Conservation (phyloP, 2,113 vertebrate species). For the Cairina moschata region DNA sequence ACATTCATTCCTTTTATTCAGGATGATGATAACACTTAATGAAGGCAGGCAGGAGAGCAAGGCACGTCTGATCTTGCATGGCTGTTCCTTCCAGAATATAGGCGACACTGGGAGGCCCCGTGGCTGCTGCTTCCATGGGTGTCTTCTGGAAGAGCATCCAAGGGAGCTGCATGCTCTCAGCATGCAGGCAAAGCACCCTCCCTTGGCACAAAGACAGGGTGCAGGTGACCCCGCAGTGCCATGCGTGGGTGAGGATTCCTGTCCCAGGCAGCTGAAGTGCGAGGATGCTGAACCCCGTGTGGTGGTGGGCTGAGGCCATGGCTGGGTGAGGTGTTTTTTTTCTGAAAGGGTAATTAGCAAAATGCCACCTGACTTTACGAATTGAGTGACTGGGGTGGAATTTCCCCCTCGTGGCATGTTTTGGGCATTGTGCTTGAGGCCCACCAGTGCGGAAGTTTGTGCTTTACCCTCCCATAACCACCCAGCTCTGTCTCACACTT, state of each 20-base stretch:
- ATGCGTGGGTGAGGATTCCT: rapidly evolving
- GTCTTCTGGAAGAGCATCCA: not conserved
- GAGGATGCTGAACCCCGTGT: not conserved
- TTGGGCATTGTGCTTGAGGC: too few relatives aligned
- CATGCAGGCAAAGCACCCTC: not conserved
- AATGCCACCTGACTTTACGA: not conserved
- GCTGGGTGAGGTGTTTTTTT: not conserved
- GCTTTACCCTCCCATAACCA: not conserved
- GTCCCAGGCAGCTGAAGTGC: rapidly evolving
- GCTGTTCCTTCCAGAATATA: not conserved
- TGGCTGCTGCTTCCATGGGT: not conserved
- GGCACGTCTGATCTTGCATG: not conserved
- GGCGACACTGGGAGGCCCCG: not conserved
- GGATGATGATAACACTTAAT: not conserved
- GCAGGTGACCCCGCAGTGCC: not conserved
- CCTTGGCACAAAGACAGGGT: not conserved
- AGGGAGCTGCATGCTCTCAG: rapidly evolving
- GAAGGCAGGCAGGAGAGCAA: not conserved
- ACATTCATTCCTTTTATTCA: not conserved
- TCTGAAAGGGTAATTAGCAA: not conserved
- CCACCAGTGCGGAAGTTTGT: not conserved
- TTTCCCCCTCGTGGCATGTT: not conserved
- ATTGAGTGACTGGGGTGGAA: not conserved
- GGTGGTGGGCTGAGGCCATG: not conserved
- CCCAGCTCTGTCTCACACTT: not conserved